These are phyloP conservation scores for Garra rufa DNA, from an alignment of 2,113 vertebrate genomes.

Conservation along the genomic window DNA sequence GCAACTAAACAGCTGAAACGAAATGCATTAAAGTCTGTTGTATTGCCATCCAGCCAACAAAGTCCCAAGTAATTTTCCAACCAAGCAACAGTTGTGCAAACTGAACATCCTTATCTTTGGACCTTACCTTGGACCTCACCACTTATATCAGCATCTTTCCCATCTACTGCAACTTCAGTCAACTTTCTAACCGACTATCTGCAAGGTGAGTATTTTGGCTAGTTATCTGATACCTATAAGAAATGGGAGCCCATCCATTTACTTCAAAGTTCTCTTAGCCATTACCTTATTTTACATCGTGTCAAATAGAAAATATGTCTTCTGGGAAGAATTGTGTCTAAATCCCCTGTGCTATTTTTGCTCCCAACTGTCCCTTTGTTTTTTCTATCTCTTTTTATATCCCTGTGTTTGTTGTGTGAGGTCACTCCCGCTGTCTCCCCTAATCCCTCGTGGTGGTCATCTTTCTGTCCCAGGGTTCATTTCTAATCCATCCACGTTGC, in stretches of 20 bases:
- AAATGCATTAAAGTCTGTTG: background rate
- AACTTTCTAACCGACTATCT: background rate
- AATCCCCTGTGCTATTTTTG: constrained; percentile 47
- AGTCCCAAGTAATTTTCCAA: background rate
- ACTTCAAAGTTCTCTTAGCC: background rate
- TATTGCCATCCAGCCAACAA: background rate
- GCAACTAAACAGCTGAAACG: background rate
- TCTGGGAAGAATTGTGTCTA: constrained; percentile 46
- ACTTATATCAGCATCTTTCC: background rate
- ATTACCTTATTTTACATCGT: background rate
- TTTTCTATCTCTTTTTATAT: constrained; percentile 44
- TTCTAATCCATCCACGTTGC: constrained; percentile 72
- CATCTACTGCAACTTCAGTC: background rate
- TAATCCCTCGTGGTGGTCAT: constrained; percentile 75
- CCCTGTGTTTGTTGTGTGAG: constrained; percentile 74
- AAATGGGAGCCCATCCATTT: background rate
- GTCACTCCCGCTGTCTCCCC: constrained; percentile 69
- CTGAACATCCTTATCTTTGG: too few species aligned
- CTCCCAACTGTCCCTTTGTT: constrained; percentile 43
- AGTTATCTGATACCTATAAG: too few species aligned
- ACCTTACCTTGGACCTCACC: background rate
- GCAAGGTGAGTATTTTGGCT: too few species aligned
- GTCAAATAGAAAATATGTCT: constrained; percentile 17
- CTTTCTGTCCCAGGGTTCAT: constrained; percentile 69
- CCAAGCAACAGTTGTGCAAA: background rate